Conservation (phyloP, 2,888 invertebrate genomes). For the Artemia sinica region DNA sequence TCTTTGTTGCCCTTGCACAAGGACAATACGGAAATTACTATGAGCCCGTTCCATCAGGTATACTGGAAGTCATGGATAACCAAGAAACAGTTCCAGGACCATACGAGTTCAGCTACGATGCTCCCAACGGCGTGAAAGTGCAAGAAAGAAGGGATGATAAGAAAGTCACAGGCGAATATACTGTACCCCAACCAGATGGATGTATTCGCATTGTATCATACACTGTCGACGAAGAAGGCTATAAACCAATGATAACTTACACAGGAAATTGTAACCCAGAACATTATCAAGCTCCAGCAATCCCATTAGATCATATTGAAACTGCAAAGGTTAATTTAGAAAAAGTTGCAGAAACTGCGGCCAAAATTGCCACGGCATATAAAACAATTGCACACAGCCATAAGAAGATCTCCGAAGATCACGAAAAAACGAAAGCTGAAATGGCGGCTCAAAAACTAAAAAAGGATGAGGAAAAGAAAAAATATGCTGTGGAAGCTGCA, state of each 20-base stretch:
- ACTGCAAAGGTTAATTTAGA: not conserved
- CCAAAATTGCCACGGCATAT: not conserved
- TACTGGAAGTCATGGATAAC: no score
- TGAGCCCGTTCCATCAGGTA: no score
- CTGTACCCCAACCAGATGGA: not conserved
- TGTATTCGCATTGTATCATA: not conserved
- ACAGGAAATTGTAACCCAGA: not conserved
- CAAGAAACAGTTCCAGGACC: not conserved
- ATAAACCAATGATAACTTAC: not conserved
- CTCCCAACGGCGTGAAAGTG: not conserved
- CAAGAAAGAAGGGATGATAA: not conserved
- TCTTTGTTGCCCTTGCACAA: no score
- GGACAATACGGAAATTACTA: no score
- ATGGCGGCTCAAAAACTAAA: not conserved
- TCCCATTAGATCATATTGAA: not conserved
- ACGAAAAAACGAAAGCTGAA: slow-evolving; percentile 11
- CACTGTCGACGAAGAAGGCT: not conserved
- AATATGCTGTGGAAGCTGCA: no score
- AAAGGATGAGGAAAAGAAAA: no score
- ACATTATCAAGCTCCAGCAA: not conserved
- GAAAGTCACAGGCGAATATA: slow-evolving; percentile 8
- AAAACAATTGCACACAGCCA: not conserved
- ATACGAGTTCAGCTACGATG: not conserved
- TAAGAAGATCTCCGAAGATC: slow-evolving; percentile 9
- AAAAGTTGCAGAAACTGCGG: slow-evolving; percentile 1